A percentile compares a stretch with the other conserved stretches of the same genome.
These are phyloP conservation scores for Morbakka virulenta DNA, from an alignment of 30 jellyfish, hydroid and myxozoan species.

Conservation along the genomic window DNA sequence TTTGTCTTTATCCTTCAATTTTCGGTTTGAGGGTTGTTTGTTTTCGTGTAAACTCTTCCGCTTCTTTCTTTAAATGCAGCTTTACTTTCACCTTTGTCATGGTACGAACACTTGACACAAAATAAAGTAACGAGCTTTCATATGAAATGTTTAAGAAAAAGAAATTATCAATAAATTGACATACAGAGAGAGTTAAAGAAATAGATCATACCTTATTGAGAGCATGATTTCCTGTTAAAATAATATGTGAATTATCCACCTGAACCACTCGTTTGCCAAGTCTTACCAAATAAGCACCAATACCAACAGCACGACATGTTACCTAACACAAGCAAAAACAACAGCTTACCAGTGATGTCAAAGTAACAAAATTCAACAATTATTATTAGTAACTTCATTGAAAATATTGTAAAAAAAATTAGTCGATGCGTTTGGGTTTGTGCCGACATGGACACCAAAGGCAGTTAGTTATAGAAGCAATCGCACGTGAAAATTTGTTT, in stretches of 20 bases:
- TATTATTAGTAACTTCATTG: no score
- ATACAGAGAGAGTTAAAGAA: not conserved
- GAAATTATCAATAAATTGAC: not conserved
- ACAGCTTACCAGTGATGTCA: not conserved
- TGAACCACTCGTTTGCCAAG: constrained; percentile 88
- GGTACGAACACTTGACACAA: no score
- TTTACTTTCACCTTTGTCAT: no score
- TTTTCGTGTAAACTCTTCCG: no score
- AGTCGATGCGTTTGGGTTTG: no score
- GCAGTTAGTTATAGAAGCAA: no score
- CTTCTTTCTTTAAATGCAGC: no score
- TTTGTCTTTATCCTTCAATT: no score
- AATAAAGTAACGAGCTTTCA: not conserved
- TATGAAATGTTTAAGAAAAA: not conserved
- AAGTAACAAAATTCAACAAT: not conserved
- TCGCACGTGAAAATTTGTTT: no score
- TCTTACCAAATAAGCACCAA: constrained; percentile 86
- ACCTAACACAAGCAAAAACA: constrained; percentile 36
- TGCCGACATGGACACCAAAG: no score
- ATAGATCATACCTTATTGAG: constrained; percentile 59
- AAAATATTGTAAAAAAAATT: no score
- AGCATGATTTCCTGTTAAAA: constrained; percentile 86
- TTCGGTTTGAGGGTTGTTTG: no score
- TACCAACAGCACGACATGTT: constrained; percentile 94
- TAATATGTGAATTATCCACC: constrained; percentile 80